Conservation (phyloP, 2,113 vertebrate species). For the Noctilio leporinus region DNA sequence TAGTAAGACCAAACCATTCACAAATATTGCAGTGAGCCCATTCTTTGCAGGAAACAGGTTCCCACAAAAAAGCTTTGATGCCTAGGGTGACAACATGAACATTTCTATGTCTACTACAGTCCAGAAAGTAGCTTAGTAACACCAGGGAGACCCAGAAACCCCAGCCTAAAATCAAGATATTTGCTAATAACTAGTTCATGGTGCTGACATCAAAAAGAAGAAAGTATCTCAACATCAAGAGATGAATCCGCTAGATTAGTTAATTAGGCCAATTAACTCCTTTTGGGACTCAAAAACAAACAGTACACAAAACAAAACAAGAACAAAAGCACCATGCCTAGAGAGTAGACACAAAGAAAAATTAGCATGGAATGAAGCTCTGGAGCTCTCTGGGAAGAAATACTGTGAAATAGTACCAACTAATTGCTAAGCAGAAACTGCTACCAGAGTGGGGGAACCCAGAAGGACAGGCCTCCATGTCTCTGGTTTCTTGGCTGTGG, state of each 20-base stretch:
- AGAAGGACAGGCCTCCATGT: neutral
- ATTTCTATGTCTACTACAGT: constrained; percentile 18
- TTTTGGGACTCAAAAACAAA: neutral
- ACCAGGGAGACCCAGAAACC: neutral
- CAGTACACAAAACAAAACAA: neutral
- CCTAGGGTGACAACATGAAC: neutral
- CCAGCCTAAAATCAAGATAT: constrained; percentile 6
- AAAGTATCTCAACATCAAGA: constrained; percentile 49
- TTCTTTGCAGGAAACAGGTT: constrained; percentile 29
- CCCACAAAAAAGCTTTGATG: constrained; percentile 52
- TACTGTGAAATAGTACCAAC: constrained; percentile 50
- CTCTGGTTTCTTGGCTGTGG: constrained; percentile 47
- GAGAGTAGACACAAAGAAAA: constrained; percentile 51
- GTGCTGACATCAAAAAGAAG: neutral
- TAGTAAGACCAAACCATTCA: constrained; percentile 57
- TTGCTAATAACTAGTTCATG: neutral
- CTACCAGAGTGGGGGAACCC: constrained; percentile 42
- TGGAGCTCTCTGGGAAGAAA: constrained; percentile 37
- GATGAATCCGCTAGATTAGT: neutral
- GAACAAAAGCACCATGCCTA: neutral
- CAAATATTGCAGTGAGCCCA: neutral
- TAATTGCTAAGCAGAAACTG: constrained; percentile 57
- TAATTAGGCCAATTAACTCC: neutral
- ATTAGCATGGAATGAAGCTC: constrained; percentile 11
- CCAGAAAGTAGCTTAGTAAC: constrained; percentile 2